Conservation (phyloP, 2,888 invertebrate genomes). For the Cephus pygmeus region DNA sequence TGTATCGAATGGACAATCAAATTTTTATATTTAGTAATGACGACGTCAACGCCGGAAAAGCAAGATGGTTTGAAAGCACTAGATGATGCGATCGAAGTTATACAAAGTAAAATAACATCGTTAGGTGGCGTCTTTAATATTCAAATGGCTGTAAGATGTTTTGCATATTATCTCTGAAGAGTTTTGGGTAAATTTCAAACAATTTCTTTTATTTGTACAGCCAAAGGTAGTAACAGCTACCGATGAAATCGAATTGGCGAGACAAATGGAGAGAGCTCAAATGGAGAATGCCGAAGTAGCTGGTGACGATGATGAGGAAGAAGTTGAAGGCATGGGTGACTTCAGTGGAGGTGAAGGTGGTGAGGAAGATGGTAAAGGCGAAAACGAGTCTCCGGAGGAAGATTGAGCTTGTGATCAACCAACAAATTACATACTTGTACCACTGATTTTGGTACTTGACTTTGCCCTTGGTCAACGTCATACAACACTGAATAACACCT, state of each 20-base stretch:
- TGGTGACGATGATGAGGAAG: constrained; percentile 88
- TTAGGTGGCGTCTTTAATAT: constrained; percentile 93
- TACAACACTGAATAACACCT: constrained; percentile 7
- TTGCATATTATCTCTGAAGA: background rate
- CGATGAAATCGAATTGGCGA: constrained; percentile 94
- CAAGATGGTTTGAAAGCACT: constrained; percentile 91
- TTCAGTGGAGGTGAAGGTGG: constrained; percentile 65
- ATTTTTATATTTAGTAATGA: constrained; percentile 79
- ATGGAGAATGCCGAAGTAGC: constrained; percentile 94
- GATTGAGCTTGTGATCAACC: constrained; percentile 38
- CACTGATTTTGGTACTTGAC: constrained; percentile 8
- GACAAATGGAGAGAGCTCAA: constrained; percentile 94
- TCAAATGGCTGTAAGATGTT: constrained; percentile 86
- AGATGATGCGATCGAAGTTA: constrained; percentile 89
- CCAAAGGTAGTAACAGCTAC: constrained; percentile 98
- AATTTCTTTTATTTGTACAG: constrained; percentile 64
- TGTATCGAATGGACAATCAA: background rate
- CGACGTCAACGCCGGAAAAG: constrained; percentile 97
- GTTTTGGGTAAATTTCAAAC: background rate
- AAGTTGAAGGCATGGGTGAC: constrained; percentile 73
- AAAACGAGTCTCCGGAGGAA: constrained; percentile 54
- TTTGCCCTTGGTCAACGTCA: background rate
- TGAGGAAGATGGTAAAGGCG: constrained; percentile 58
- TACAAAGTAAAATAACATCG: constrained; percentile 83
- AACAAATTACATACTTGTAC: background rate